A percentile compares a stretch with the other conserved stretches of the same genome.
Evolutionary conservation across 2,797 vertebrate genomes (phyloP).

Genomic region (Eospalax fontanierii): DNA sequence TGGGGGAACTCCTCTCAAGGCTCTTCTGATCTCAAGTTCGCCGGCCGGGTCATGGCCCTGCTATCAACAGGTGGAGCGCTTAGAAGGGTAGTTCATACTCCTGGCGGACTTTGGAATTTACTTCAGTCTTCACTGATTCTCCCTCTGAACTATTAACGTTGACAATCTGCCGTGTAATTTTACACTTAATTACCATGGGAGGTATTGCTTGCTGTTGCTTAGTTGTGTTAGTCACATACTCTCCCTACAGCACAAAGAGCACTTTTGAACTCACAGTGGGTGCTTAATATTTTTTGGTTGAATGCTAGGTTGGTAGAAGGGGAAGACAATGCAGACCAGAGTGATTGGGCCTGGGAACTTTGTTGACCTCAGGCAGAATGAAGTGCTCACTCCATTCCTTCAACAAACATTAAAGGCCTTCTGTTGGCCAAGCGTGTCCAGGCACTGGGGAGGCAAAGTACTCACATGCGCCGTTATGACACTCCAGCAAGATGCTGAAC

Average conservation of each 20-base stretch:
- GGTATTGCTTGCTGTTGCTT: slow-evolving; percentile 38
- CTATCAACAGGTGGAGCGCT: slow-evolving; percentile 58
- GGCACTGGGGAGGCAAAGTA: not conserved
- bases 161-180: slow-evolving; percentile 52
- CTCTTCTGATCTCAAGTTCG: not conserved
- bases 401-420: slow-evolving; percentile 25
- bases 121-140: slow-evolving; percentile 56
- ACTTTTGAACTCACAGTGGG: not conserved
- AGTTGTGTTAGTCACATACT: not conserved
- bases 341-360: slow-evolving; percentile 5
- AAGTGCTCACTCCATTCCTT: slow-evolving; percentile 35
- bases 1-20: not conserved
- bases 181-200: slow-evolving; percentile 43
- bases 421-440: slow-evolving; percentile 11
- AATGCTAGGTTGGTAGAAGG: not conserved
- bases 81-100: not conserved
- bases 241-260: not conserved
- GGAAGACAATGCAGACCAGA: not conserved
- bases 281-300: slow-evolving; percentile 24
- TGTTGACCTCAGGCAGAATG: not conserved
- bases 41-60: slow-evolving; percentile 11
- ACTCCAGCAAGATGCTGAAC: slow-evolving; percentile 30
- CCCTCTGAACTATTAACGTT: slow-evolving; percentile 34
- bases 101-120: slow-evolving; percentile 75
- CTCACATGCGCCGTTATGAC: not conserved